phyloP scores from a whole-genome alignment of 1,140 invertebrate genomes.

The Lutraria rhynchaena region DNA sequence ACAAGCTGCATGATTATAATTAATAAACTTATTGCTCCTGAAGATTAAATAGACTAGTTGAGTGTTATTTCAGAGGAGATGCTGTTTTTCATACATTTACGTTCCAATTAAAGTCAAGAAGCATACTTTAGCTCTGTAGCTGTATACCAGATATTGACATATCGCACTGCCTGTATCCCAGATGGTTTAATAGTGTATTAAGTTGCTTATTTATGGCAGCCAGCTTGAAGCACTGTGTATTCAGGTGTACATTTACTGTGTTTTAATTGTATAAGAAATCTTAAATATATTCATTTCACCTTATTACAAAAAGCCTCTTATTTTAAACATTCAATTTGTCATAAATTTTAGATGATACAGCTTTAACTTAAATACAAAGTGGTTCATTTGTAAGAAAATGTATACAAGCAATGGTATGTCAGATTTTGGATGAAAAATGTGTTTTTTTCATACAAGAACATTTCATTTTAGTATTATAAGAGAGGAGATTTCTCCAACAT shows the following conservation, averaged over 20 bases:
- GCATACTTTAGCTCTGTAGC: too few relatives aligned
- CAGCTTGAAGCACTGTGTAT: constrained; percentile 5
- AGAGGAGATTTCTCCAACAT: constrained; percentile 16
- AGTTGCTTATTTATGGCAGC: constrained; percentile 10
- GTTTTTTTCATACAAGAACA: constrained; percentile 1
- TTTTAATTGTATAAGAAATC: constrained; percentile 23
- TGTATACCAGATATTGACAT: too few relatives aligned
- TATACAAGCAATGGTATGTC: too few relatives aligned
- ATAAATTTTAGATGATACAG: not conserved
- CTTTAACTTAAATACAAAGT: not conserved
- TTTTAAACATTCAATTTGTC: constrained; percentile 3
- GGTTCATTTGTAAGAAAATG: too few relatives aligned
- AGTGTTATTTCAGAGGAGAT: too few relatives aligned
- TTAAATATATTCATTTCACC: constrained; percentile 2
- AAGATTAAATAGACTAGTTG: too few relatives aligned
- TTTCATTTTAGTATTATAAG: constrained; percentile 25
- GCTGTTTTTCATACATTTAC: too few relatives aligned
- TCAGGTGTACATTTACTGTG: constrained; percentile 18
- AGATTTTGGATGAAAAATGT: constrained; percentile 1
- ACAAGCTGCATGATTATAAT: too few relatives aligned
- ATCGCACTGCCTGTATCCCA: not conserved
- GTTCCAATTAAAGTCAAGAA: too few relatives aligned
- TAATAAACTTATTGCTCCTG: too few relatives aligned
- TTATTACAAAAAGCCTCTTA: constrained; percentile 6
- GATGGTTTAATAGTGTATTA: constrained; percentile 4